These are phyloP conservation scores for Drosophila neocordata DNA, from an alignment of 1,140 invertebrate genomes.

Conservation along the genomic window DNA sequence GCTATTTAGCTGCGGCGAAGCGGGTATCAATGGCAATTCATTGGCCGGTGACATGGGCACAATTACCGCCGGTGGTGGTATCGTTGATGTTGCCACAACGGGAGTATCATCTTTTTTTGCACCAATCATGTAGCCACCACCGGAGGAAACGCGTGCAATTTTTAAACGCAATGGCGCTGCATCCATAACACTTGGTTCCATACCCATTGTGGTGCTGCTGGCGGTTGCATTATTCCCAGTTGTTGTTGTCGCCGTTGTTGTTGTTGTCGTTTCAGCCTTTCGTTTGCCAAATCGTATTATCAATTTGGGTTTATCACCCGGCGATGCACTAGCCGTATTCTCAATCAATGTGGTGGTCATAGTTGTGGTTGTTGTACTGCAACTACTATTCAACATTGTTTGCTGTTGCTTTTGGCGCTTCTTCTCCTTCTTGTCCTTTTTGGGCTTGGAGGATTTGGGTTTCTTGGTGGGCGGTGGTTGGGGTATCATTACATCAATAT, in stretches of 20 bases:
- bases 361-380: constrained; percentile 22
- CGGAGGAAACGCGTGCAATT: constrained; percentile 89
- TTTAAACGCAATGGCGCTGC: constrained; percentile 90
- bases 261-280: constrained; percentile 79
- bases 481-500: constrained; percentile 18
- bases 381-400: constrained; percentile 32
- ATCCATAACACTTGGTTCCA: constrained; percentile 7
- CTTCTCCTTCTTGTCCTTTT: constrained; percentile 87
- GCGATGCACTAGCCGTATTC: constrained; percentile 82
- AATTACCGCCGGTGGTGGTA: too few species aligned
- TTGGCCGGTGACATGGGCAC: constrained; percentile 33
- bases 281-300: constrained; percentile 86
- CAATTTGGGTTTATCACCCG: constrained; percentile 85
- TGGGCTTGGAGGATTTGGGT: constrained; percentile 81
- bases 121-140: constrained; percentile 86
- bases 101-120: constrained; percentile 50
- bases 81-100: background rate
- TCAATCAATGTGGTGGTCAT: constrained; percentile 81
- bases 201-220: background rate
- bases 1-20: constrained; percentile 55
- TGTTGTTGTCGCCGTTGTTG: constrained; percentile 16
- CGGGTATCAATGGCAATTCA: constrained; percentile 42
- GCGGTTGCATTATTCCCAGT: background rate
- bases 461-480: constrained; percentile 78
- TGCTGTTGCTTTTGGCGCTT: constrained; percentile 84